Percentiles rank a stretch among this genome's conserved stretches.
These are phyloP conservation scores for Anticlea derivata DNA, from an alignment of 2,888 invertebrate species.

Conservation along the genomic window DNA sequence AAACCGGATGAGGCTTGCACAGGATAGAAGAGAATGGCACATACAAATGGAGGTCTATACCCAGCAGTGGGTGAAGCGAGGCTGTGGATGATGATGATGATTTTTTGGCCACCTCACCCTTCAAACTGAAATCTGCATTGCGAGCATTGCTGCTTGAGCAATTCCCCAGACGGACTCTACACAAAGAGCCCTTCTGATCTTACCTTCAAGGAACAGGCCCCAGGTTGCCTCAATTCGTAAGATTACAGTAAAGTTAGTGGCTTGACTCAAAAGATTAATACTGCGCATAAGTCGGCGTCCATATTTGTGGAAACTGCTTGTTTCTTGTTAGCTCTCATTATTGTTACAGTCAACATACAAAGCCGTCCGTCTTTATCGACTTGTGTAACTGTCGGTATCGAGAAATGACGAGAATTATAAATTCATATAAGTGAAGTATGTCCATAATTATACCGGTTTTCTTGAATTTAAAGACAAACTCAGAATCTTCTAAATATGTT, in stretches of 20 bases:
- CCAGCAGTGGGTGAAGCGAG: too few species aligned
- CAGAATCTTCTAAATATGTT: too few species aligned
- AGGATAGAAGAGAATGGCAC: too few species aligned
- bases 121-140: too few species aligned
- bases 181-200: too few species aligned
- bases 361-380: conserved; percentile 48
- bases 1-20: too few species aligned
- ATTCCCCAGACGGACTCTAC: too few species aligned
- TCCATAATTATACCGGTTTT: not conserved
- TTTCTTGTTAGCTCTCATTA: conserved; percentile 48
- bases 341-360: conserved; percentile 54
- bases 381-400: conserved; percentile 43
- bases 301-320: conserved; percentile 54
- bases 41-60: too few species aligned
- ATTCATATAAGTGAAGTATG: conserved; percentile 24
- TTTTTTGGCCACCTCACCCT: too few species aligned
- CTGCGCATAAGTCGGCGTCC: conserved; percentile 39
- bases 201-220: not conserved
- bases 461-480: too few species aligned
- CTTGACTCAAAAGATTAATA: conserved; percentile 21
- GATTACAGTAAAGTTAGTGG: not conserved
- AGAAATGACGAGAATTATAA: conserved; percentile 26
- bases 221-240: conserved; percentile 3
- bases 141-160: too few species aligned
- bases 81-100: too few species aligned